phyloP scores from a whole-genome alignment of 2,888 invertebrate species.

The Xylota sylvarum region DNA sequence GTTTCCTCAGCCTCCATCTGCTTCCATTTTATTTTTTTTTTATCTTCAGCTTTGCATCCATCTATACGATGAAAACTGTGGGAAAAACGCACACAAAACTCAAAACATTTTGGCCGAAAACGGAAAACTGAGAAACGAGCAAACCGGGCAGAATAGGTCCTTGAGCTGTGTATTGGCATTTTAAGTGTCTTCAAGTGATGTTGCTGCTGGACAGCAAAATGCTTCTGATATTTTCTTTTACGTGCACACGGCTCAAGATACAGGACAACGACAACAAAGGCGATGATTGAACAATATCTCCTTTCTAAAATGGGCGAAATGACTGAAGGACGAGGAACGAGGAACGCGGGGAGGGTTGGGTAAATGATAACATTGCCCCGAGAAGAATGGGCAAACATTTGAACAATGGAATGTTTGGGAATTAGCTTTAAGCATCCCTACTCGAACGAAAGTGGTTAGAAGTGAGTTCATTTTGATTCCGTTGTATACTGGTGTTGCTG shows the following conservation, averaged over 20 bases:
- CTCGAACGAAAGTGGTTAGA: slow-evolving; percentile 56
- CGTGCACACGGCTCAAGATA: slow-evolving; percentile 39
- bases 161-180: slow-evolving; percentile 64
- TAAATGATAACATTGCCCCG: slow-evolving; percentile 47
- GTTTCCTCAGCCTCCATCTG: slow-evolving; percentile 2
- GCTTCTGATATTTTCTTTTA: slow-evolving; percentile 42
- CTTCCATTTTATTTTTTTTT: slow-evolving; percentile 3
- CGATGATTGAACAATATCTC: slow-evolving; percentile 72
- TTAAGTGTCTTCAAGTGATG: slow-evolving; percentile 68
- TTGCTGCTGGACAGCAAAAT: slow-evolving; percentile 55
- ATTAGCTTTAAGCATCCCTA: slow-evolving; percentile 67
- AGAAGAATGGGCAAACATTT: slow-evolving; percentile 64
- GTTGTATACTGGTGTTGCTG: slow-evolving; percentile 21
- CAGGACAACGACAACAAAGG: slow-evolving; percentile 62
- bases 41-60: slow-evolving; percentile 51
- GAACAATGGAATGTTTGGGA: slow-evolving; percentile 73
- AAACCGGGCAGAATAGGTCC: slow-evolving; percentile 12
- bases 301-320: slow-evolving; percentile 47
- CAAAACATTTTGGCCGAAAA: slow-evolving; percentile 14
- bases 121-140: neutral
- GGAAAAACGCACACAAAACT: slow-evolving; percentile 28
- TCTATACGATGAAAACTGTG: slow-evolving; percentile 38
- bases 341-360: neutral
- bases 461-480: slow-evolving; percentile 70
- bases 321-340: slow-evolving; percentile 30